Conservation (phyloP, 2,113 vertebrate genomes). For the Grallaria varia region DNA sequence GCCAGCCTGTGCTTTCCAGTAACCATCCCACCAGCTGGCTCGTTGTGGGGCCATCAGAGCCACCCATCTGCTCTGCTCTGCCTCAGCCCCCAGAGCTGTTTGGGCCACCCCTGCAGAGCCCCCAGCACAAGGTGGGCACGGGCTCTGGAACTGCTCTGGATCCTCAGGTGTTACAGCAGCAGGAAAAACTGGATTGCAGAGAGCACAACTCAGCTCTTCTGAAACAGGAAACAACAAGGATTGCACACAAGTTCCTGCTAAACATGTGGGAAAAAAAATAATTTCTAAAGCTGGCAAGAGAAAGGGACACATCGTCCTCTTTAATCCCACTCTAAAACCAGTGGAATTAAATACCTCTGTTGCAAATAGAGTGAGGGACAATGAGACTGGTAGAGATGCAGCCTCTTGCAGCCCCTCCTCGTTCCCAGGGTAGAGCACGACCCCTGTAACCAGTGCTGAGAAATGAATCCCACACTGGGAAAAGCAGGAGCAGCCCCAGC, state of each 20-base stretch:
- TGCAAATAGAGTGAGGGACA: not conserved
- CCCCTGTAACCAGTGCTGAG: not conserved
- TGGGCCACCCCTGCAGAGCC: not conserved
- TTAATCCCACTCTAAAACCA: not conserved
- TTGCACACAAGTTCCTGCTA: not conserved
- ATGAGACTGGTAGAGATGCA: not conserved
- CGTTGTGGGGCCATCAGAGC: fast-evolving
- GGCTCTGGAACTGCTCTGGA: not conserved
- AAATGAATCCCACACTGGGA: not conserved
- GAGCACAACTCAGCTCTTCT: not conserved
- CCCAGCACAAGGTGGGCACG: not conserved
- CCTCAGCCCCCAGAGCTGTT: not conserved
- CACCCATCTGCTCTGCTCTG: not conserved
- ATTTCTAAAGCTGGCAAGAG: not conserved
- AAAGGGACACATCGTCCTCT: not conserved
- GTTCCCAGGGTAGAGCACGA: not conserved
- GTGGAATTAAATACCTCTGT: not conserved
- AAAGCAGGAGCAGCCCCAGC: not conserved
- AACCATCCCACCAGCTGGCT: not conserved
- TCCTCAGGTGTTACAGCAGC: not conserved
- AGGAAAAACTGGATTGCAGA: not conserved
- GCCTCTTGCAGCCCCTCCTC: not conserved
- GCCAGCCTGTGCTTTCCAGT: not conserved
- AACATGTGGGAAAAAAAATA: not conserved
- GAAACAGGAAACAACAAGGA: not conserved